phyloP scores from a whole-genome alignment of 2,888 invertebrate species.

The Acanthoscelides obtectus region DNA sequence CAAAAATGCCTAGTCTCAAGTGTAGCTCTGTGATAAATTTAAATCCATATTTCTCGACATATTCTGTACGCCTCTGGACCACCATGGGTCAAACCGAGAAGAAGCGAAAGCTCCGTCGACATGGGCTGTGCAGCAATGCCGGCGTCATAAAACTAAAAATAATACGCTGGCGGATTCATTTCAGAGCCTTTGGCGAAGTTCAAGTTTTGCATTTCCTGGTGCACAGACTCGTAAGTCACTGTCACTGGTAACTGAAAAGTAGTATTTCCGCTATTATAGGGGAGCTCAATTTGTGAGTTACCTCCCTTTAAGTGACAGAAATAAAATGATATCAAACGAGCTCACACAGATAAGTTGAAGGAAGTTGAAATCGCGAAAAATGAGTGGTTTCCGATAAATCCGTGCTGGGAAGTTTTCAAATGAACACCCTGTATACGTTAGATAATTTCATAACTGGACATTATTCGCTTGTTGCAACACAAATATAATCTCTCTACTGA shows the following conservation, averaged over 20 bases:
- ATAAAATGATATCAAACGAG: too few species aligned
- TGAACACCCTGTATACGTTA: too few species aligned
- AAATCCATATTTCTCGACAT: too few species aligned
- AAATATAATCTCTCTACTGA: too few species aligned
- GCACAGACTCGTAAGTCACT: background rate
- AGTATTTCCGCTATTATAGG: background rate
- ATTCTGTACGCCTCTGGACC: background rate
- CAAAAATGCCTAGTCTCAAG: too few species aligned
- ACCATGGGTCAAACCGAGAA: background rate
- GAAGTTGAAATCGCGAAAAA: too few species aligned
- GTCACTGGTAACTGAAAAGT: background rate
- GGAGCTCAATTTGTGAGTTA: background rate
- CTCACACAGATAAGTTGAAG: too few species aligned
- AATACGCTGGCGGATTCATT: background rate
- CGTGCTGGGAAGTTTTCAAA: too few species aligned
- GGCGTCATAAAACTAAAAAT: background rate
- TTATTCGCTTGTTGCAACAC: too few species aligned
- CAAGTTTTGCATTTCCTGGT: background rate
- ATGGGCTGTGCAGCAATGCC: background rate
- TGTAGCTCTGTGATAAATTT: too few species aligned
- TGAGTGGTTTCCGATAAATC: too few species aligned
- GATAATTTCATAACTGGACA: too few species aligned
- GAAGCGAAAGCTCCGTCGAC: background rate
- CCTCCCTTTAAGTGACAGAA: background rate
- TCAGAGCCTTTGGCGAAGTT: background rate